These are phyloP conservation scores for Podarcis siculus DNA, from an alignment of 2,797 vertebrate species.

Conservation along the genomic window DNA sequence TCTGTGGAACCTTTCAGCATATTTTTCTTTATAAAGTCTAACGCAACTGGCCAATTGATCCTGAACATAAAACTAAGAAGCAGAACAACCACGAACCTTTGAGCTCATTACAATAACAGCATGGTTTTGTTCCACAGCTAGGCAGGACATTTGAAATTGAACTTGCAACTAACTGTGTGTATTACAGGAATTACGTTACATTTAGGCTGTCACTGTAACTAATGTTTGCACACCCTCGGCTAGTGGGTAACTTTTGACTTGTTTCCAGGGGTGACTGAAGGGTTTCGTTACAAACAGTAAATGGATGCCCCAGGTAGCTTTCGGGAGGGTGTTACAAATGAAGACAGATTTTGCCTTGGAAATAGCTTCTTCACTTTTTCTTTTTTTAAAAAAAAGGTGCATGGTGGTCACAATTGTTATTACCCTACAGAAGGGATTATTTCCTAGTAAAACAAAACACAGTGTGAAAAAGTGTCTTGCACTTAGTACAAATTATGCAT, in stretches of 20 bases:
- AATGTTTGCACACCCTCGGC: constrained; percentile 51
- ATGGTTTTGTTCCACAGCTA: constrained; percentile 60
- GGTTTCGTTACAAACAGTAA: constrained; percentile 6
- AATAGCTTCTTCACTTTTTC: neutral
- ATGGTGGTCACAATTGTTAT: neutral
- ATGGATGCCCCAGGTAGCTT: constrained; percentile 13
- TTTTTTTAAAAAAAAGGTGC: neutral
- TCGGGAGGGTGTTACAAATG: constrained; percentile 14
- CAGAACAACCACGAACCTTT: neutral
- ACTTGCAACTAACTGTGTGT: constrained; percentile 45
- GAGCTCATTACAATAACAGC: constrained; percentile 41
- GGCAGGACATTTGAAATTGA: constrained; percentile 55
- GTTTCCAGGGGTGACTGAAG: constrained; percentile 45
- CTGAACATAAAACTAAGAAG: constrained; percentile 7
- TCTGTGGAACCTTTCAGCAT: neutral
- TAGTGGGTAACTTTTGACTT: constrained; percentile 51
- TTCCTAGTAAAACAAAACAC: neutral
- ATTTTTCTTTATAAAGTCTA: neutral
- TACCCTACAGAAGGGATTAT: neutral
- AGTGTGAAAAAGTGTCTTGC: neutral
- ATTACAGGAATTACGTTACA: constrained; percentile 66
- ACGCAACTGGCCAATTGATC: neutral
- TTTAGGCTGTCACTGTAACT: constrained; percentile 60
- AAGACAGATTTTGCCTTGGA: constrained; percentile 10
- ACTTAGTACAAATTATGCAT: neutral